phyloP scores from a whole-genome alignment of 2,888 invertebrate species.

The Tiliacea citrago region DNA sequence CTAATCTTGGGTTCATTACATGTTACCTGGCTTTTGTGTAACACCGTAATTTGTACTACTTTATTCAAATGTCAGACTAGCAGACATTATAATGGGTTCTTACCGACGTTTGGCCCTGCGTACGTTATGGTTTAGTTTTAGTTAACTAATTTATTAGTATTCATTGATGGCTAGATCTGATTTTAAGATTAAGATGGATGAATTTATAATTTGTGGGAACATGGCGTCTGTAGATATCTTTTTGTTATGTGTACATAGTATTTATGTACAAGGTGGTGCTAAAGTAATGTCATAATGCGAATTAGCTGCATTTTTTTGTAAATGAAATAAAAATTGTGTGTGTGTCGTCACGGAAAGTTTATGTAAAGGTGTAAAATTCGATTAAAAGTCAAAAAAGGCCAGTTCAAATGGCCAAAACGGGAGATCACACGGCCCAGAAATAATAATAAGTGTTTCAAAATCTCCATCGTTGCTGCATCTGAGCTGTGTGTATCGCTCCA shows the following conservation, averaged over 20 bases:
- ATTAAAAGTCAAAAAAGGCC: too few relatives aligned
- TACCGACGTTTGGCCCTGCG: conserved; percentile 59
- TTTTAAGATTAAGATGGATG: conserved; percentile 31
- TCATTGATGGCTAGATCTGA: conserved; percentile 59
- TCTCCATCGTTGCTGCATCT: too few relatives aligned
- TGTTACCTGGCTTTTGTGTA: conserved; percentile 59
- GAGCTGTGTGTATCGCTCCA: too few relatives aligned
- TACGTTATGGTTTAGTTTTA: conserved; percentile 49
- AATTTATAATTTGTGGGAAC: conserved; percentile 9
- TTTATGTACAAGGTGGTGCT: too few relatives aligned
- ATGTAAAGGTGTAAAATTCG: too few relatives aligned
- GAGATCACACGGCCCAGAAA: too few relatives aligned
- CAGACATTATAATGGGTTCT: conserved; percentile 71
- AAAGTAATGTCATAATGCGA: too few relatives aligned
- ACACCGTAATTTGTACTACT: conserved; percentile 72
- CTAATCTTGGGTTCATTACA: conserved; percentile 60
- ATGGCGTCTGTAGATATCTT: not conserved
- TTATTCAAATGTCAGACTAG: conserved; percentile 75
- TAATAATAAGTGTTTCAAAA: too few relatives aligned
- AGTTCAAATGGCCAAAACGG: too few relatives aligned
- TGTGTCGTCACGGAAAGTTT: too few relatives aligned
- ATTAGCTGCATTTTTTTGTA: too few relatives aligned
- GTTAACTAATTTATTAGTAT: conserved; percentile 62
- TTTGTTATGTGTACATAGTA: not conserved
- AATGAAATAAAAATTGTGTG: too few relatives aligned